phyloP scores from a whole-genome alignment of 2,888 invertebrate genomes.

The Trypoxylon attenuatum region DNA sequence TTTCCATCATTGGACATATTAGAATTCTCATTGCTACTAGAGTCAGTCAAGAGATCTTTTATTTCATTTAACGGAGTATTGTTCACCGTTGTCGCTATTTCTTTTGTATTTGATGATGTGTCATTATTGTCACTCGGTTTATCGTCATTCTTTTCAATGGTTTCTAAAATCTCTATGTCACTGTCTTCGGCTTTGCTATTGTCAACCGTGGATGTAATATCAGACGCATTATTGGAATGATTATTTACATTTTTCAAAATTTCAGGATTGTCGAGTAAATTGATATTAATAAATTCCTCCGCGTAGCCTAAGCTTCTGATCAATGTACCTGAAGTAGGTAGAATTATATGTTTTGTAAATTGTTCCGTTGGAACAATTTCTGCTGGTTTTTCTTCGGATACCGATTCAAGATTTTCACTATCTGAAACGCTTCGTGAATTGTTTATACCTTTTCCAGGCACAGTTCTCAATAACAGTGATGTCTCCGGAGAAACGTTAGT shows the following conservation, averaged over 20 bases:
- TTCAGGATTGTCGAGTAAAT: conserved; percentile 62
- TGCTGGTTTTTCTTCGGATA: background rate
- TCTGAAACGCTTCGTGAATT: too few species aligned
- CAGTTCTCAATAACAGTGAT: too few species aligned
- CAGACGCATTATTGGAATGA: background rate
- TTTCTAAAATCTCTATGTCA: conserved; percentile 66
- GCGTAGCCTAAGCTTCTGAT: too few species aligned
- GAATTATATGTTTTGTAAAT: background rate
- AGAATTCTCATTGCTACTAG: background rate
- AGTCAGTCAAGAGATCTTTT: conserved; percentile 9
- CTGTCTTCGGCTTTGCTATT: conserved; percentile 61
- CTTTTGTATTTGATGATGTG: background rate
- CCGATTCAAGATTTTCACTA: too few species aligned
- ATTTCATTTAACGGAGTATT: conserved; percentile 35
- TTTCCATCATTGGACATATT: background rate
- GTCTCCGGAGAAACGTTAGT: too few species aligned
- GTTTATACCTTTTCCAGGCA: too few species aligned
- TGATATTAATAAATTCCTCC: conserved; percentile 61
- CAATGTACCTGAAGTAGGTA: conserved; percentile 2
- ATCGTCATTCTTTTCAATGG: conserved; percentile 6
- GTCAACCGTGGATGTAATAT: background rate
- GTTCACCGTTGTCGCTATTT: background rate
- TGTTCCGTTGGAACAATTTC: background rate
- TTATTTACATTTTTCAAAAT: conserved; percentile 45
- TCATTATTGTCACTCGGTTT: conserved; percentile 2